Base-by-base conservation (phyloP, 1,140 invertebrate species). In the Halyomorpha halys region DNA sequence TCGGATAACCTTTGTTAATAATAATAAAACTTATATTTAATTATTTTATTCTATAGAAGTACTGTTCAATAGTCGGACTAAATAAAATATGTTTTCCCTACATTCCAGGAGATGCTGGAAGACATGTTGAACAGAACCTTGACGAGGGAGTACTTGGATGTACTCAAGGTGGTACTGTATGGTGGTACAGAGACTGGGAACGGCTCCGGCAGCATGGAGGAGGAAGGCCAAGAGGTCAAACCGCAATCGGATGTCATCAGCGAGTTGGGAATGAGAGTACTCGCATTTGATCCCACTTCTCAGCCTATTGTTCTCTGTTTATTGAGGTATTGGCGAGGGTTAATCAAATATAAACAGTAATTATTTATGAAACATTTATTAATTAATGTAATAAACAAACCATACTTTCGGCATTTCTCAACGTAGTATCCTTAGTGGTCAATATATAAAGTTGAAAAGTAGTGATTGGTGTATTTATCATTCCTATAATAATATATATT, bases 131-230 rank as follows among this genome's bases (percentile, higher is more conserved):
- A 90, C 63, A 78, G 91, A 53, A 86, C 89, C 63, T 74, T 94
- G n/a, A 91, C 90, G 0, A 79, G 89, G 66, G 91, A 95, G 74
- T 91, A 94, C 72, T 73, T 94, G 8, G 90, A 92, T 67, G 81
- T 93, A 1, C 72, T 94, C 0, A 89, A 88, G 77, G 83, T 87
- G 15, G 77, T 77, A 8, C 71, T 83, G 0, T 77, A 83, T 39
- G 80, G 80, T 44, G 80, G 79, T 3, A 44, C 19, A 4, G 60
- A 63, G 11, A 21, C 61, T 9, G 6, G 53, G 23, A 65, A 8
- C 8, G 16, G 30, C 69, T 74, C 76, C 65, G 73, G 73, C 8
- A 81, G 78, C 9, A 85, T 85, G 80, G 85, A 86, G 71, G 83
- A 83, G 44, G 86, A 87, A 81, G 82, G 71, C 77, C 78, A 60